Evolutionary conservation across 2,888 invertebrate genomes (phyloP).

Genomic region (Thereva unica): DNA sequence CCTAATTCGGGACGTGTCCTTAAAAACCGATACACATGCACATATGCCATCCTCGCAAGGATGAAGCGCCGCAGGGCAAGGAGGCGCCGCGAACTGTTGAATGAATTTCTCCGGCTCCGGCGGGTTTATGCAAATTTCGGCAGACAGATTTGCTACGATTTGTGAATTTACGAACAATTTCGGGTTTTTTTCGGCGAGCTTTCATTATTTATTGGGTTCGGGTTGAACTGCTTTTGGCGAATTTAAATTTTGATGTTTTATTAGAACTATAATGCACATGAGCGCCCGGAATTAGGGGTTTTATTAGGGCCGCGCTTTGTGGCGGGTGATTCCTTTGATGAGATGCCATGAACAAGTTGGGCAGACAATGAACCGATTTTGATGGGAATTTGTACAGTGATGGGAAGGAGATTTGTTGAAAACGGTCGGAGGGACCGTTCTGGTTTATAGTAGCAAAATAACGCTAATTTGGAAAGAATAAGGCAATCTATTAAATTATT

Average conservation of each 20-base stretch:
- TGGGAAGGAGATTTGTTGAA: too few species aligned
- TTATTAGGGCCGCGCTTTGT: not conserved
- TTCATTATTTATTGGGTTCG: conserved; percentile 25
- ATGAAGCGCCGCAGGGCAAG: conserved; percentile 20
- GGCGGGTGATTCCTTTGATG: too few species aligned
- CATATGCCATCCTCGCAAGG: conserved; percentile 21
- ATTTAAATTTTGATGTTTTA: not conserved
- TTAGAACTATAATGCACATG: not conserved
- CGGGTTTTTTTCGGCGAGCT: conserved; percentile 15
- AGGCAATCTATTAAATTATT: too few species aligned
- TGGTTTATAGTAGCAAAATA: too few species aligned
- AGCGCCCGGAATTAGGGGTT: not conserved
- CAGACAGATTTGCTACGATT: conserved; percentile 46
- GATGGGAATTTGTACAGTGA: too few species aligned
- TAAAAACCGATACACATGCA: conserved; percentile 26
- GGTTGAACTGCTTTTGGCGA: not conserved
- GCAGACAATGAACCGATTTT: too few species aligned
- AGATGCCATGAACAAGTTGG: too few species aligned
- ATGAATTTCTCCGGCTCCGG: conserved; percentile 39
- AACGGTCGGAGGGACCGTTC: too few species aligned
- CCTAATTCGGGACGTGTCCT: conserved; percentile 32
- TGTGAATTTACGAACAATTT: conserved; percentile 44
- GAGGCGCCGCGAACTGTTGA: conserved; percentile 40
- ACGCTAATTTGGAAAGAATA: too few species aligned
- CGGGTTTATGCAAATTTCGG: conserved; percentile 46